phyloP scores from a whole-genome alignment of 2,888 invertebrate genomes.

The Archips crataeganus region DNA sequence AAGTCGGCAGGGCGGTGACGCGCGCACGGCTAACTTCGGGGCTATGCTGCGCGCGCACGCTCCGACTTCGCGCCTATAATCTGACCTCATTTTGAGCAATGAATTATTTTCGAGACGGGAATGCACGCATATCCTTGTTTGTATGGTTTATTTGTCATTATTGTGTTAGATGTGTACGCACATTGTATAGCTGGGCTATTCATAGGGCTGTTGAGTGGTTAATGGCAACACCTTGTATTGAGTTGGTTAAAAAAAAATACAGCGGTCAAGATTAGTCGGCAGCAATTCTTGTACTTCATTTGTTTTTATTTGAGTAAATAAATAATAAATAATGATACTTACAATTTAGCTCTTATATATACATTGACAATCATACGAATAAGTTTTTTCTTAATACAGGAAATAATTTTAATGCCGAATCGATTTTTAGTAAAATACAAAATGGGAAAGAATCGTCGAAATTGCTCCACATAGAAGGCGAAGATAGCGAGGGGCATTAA shows the following conservation, averaged over 20 bases:
- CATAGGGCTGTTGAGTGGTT: background rate
- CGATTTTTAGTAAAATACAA: too few relatives aligned
- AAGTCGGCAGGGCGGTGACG: conserved; percentile 47
- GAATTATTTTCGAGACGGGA: conserved; percentile 79
- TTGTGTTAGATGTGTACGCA: background rate
- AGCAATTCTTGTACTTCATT: too few relatives aligned
- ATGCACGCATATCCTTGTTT: conserved; percentile 58
- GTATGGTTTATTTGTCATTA: conserved; percentile 36
- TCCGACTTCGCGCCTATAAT: conserved; percentile 56
- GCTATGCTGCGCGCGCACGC: conserved; percentile 37
- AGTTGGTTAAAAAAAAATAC: background rate
- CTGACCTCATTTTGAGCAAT: conserved; percentile 76
- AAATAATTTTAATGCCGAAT: too few relatives aligned
- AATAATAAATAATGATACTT: too few relatives aligned
- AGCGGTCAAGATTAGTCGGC: too few relatives aligned
- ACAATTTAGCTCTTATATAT: too few relatives aligned
- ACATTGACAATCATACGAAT: too few relatives aligned
- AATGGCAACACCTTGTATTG: background rate
- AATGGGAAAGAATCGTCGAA: too few relatives aligned
- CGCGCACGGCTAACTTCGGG: conserved; percentile 48
- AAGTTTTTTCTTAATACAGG: too few relatives aligned
- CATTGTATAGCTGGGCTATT: background rate
- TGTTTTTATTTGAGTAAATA: too few relatives aligned
- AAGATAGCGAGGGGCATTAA: too few relatives aligned
- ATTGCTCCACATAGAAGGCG: too few relatives aligned